A percentile compares a stretch with the other conserved stretches of the same genome.
Evolutionary conservation across 2,113 vertebrate genomes (phyloP).

Genomic region (Oreocharis arfaki): DNA sequence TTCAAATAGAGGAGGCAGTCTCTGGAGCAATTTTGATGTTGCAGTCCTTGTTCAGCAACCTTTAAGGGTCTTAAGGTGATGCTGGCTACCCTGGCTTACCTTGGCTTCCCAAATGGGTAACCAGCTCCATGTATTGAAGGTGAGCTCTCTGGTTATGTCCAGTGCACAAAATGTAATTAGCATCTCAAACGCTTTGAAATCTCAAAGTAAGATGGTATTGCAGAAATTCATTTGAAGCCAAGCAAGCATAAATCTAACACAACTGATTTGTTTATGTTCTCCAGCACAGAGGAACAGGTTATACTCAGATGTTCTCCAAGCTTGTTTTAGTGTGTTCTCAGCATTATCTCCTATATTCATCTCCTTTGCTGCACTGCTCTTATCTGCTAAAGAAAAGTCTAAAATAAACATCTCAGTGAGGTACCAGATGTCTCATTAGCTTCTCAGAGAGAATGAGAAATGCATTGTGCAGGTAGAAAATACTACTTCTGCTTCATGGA

Average conservation of each 20-base stretch:
- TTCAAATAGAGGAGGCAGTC: background rate
- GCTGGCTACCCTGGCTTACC: background rate
- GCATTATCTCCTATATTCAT: background rate
- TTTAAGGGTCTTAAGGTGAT: background rate
- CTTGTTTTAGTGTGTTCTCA: background rate
- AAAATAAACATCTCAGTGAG: constrained; percentile 41
- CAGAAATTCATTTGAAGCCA: constrained; percentile 47
- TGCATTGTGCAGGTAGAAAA: background rate
- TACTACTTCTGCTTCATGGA: constrained; percentile 8
- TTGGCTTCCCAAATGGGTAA: constrained; percentile 12
- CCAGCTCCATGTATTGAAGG: background rate
- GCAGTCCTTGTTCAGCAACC: background rate
- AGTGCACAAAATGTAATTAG: constrained; percentile 30
- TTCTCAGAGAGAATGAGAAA: background rate
- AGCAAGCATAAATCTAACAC: constrained; percentile 20
- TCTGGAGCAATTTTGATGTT: background rate
- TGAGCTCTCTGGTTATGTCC: background rate
- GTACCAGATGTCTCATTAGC: background rate
- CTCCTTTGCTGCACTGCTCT: background rate
- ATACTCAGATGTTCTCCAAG: background rate
- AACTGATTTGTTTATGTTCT: constrained; percentile 35
- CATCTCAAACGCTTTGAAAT: constrained; percentile 57
- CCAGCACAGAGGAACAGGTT: background rate
- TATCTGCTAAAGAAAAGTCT: constrained; percentile 46
- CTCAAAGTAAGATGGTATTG: constrained; percentile 17